Conservation (phyloP, 1,140 invertebrate genomes). For the Drosophila virilis region DNA sequence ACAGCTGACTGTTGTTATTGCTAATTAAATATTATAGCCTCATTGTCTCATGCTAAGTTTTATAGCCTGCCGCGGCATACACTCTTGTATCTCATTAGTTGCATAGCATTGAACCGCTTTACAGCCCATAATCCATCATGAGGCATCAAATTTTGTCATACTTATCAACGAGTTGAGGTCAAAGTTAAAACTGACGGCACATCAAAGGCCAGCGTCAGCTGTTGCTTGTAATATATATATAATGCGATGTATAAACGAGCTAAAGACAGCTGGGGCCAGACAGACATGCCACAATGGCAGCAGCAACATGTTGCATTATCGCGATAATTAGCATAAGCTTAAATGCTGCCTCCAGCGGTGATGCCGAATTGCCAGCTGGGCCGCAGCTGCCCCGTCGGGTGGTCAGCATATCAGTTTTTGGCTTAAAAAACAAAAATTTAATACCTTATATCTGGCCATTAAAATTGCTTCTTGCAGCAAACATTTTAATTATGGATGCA, state of each 20-base stretch:
- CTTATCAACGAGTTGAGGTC: conserved; percentile 33
- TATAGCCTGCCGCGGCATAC: background rate
- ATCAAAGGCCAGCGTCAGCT: conserved; percentile 27
- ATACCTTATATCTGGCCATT: conserved; percentile 57
- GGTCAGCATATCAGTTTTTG: conserved; percentile 45
- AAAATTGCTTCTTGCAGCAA: conserved; percentile 65
- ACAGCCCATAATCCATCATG: conserved; percentile 13
- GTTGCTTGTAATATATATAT: background rate
- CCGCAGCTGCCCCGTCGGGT: conserved; percentile 48
- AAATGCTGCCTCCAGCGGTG: conserved; percentile 51
- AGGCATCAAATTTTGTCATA: conserved; percentile 32
- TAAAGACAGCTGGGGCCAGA: conserved; percentile 31
- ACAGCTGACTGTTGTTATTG: background rate
- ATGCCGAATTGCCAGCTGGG: conserved; percentile 15
- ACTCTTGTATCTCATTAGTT: background rate
- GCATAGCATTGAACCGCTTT: background rate
- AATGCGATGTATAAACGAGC: conserved; percentile 3
- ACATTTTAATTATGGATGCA: conserved; percentile 74
- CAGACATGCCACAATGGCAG: conserved; percentile 6
- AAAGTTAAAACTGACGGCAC: conserved; percentile 36
- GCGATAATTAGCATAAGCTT: conserved; percentile 67
- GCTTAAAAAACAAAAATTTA: conserved; percentile 3
- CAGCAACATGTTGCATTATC: conserved; percentile 58
- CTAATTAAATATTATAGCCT: background rate
- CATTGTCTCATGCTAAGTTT: background rate